These are phyloP conservation scores for Baryphthengus martii DNA, from an alignment of 2,113 vertebrate species.

Conservation along the genomic window DNA sequence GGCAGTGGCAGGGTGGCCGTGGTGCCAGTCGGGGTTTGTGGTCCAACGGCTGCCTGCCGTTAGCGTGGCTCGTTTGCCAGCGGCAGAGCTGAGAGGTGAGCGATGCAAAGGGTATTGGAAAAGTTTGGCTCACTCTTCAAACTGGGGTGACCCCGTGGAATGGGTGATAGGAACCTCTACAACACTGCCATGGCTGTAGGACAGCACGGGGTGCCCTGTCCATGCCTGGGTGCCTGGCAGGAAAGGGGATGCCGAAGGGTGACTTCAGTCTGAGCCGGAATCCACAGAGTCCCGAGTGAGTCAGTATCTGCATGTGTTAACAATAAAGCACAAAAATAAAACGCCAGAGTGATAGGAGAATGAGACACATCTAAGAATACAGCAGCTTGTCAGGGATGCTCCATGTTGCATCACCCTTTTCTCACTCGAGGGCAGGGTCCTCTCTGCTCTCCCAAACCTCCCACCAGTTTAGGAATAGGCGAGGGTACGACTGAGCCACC, in stretches of 20 bases:
- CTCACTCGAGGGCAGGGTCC: not conserved
- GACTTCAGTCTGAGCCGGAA: not conserved
- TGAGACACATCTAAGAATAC: not conserved
- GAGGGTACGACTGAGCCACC: not conserved
- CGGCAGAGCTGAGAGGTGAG: not conserved
- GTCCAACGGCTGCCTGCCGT: not conserved
- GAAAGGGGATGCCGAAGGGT: not conserved
- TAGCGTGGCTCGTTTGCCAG: not conserved
- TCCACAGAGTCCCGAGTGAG: not conserved
- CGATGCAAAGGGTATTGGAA: not conserved
- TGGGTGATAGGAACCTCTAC: not conserved
- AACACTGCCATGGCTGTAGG: not conserved
- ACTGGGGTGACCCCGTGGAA: rapidly evolving
- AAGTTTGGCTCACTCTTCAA: not conserved
- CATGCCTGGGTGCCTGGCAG: not conserved
- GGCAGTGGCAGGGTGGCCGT: not conserved
- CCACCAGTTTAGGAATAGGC: not conserved
- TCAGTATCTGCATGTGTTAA: conserved; percentile 9
- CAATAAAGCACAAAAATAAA: conserved; percentile 17
- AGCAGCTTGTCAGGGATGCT: conserved; percentile 19
- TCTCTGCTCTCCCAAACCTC: not conserved
- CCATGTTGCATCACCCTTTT: not conserved
- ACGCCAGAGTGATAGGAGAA: conserved; percentile 8
- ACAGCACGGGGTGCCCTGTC: not conserved
- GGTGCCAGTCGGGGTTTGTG: not conserved